Percentiles rank a stretch among this genome's conserved stretches.
Conservation (phyloP, 2,113 vertebrate species). For the Antigone vipio region DNA sequence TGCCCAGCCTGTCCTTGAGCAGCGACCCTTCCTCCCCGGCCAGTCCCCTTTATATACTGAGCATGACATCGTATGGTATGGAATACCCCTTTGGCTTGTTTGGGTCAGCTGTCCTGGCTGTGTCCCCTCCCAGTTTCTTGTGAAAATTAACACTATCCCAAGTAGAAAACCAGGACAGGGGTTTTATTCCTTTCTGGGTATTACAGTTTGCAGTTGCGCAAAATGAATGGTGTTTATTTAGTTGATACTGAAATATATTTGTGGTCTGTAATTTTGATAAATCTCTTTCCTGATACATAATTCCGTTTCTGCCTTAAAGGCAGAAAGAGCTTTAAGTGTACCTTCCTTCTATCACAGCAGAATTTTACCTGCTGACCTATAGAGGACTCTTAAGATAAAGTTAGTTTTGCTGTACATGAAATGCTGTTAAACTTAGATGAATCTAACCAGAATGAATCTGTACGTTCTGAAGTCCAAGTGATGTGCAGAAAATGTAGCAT, state of each 20-base stretch:
- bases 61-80: no score
- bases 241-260: neutral
- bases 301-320: slow-evolving; percentile 8
- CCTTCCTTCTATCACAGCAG: neutral
- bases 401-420: neutral
- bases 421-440: neutral
- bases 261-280: neutral
- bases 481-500: neutral
- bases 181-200: neutral
- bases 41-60: no score
- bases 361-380: slow-evolving; percentile 34
- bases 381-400: neutral
- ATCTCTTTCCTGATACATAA: neutral
- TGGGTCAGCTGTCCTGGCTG: no score
- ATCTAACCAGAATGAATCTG: neutral
- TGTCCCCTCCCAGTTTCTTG: no score
- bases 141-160: no score
- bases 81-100: no score
- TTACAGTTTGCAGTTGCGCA: neutral
- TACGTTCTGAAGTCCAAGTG: neutral
- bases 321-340: neutral
- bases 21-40: no score
- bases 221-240: neutral
- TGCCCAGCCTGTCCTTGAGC: no score
- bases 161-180: no score